Base-by-base conservation (phyloP, 2,113 vertebrate genomes). In the Rhegmatorhina hoffmannsi region DNA sequence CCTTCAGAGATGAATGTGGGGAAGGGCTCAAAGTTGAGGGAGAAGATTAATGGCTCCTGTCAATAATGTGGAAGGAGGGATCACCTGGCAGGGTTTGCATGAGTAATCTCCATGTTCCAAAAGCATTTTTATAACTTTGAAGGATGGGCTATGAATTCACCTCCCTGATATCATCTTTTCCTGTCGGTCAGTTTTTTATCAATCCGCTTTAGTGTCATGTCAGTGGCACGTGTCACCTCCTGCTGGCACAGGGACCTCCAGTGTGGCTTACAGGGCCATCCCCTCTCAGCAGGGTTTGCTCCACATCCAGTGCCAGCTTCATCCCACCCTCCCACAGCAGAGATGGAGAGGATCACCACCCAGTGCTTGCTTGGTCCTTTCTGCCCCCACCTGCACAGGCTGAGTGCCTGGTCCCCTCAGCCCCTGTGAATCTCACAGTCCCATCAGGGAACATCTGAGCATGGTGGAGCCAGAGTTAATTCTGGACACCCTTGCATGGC, bases 1-100 rank as follows among this genome's bases (percentile, higher is more conserved):
- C 76, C 80, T 74, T 17, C 25, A 25, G 89, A 94, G 93, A 91
- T 55, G 90, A 92, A 93, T 77, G 68, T 59, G 26, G 76, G 86
- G 88, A 93, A 63, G 63, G 89, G 55, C 90, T 91, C 29, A 10
- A 85, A 84, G 94, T 40, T 74, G 88, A 96, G 90, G 87, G 88
- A 50, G 93, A 96, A 95, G 96, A 97, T 97, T 95, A 97, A 97
- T 97, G 82, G 87, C 81, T 85, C 55, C 73, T 97, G 95, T 97
- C 96, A 94, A 88, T 96, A 96, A 95, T 7, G 44, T 74, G 96
- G 95, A 97, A 95, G 95, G 96, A 97, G 94, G 95, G 94, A 95
- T 87, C 96, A 97, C 92, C 91, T 96, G 96, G 94, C 1, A 59
- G 87, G 84, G 84, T 96, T 97, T 69, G 17, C 84, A 68, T 95